Evolutionary conservation across 1,140 invertebrate genomes (phyloP), one percentile per base, ranked within the genome.

Genomic region (Semibalanus balanoides): DNA sequence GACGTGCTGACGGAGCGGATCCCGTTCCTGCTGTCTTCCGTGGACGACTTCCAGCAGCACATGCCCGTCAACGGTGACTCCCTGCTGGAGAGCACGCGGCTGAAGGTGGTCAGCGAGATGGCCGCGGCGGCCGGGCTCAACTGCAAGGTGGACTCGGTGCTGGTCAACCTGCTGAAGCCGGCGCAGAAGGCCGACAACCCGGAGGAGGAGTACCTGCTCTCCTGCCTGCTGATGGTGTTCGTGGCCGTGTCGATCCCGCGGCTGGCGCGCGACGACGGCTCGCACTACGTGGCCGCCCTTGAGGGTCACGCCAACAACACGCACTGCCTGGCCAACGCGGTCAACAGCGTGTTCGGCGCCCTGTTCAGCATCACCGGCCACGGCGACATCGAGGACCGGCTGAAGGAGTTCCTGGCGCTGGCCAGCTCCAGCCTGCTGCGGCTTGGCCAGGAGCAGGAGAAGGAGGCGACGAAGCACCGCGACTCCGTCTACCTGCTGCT

Each of bases 301-400:
- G 94, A 97, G 86, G 96, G 94, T 0, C 96, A 98, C 83, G 89
- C 92, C 0, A 99, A 99, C 85, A 99, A 99, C 83, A 97, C 95
- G 78, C 97, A 99, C 83, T 99, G 97, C 81, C 91, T 99, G 86
- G 93, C 95, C 0, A 88, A 93, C 35, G 97, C 97, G 0, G 93
- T 99, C 70, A 99, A 99, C 83, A 93, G 95, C 80, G 93, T 99
- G 76, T 97, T 98, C 82, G 95, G 93, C 30, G 96, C 97, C 0
- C 83, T 99, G 30, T 99, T 99, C 82, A 96, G 94, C 0, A 92
- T 98, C 76, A 95, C 95, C 83, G 94, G 93, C 3, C 91, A 93
- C 81, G 93, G 92, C 30, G 98, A 99, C 83, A 96, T 97, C 79
- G 95, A 97, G 82, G 95, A 97, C 82, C 88, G 97, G 77, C 94